A percentile compares a stretch with the other conserved stretches of the same genome.
phyloP scores from a whole-genome alignment of 2,888 invertebrate species.

The Coelinius sp. region DNA sequence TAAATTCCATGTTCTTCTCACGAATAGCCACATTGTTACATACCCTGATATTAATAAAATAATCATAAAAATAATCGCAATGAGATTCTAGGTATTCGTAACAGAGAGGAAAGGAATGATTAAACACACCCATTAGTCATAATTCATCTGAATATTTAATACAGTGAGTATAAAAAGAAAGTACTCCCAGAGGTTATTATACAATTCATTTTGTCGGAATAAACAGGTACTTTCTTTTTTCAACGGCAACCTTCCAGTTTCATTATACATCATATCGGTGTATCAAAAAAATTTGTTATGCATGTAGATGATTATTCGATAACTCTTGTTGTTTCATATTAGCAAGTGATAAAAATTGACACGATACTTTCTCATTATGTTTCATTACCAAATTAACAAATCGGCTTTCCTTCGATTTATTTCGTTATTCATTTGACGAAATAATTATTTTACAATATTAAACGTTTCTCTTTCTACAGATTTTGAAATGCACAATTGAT shows the following conservation, averaged over 20 bases:
- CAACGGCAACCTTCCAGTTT: background rate
- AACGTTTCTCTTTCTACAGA: background rate
- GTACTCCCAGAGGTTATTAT: conserved; percentile 8
- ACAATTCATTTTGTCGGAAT: conserved; percentile 11
- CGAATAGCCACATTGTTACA: conserved; percentile 12
- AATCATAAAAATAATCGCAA: background rate
- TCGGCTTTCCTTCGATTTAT: no score
- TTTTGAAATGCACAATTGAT: no score
- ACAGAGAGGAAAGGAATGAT: background rate
- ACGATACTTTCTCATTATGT: background rate
- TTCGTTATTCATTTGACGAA: background rate
- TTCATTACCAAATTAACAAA: background rate
- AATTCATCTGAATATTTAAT: background rate
- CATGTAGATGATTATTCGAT: background rate
- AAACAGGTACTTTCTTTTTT: conserved; percentile 22
- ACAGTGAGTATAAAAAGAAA: conserved; percentile 2
- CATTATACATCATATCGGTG: background rate
- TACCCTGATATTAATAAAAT: conserved; percentile 7
- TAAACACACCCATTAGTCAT: background rate
- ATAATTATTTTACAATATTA: background rate
- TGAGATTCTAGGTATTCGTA: background rate
- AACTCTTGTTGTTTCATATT: background rate
- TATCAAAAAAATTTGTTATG: background rate
- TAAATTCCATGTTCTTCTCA: background rate
- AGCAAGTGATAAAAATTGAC: background rate